A percentile compares a stretch with the other conserved stretches of the same genome.
These are phyloP conservation scores for Acronicta aceris DNA, from an alignment of 2,888 invertebrate species.

Conservation along the genomic window DNA sequence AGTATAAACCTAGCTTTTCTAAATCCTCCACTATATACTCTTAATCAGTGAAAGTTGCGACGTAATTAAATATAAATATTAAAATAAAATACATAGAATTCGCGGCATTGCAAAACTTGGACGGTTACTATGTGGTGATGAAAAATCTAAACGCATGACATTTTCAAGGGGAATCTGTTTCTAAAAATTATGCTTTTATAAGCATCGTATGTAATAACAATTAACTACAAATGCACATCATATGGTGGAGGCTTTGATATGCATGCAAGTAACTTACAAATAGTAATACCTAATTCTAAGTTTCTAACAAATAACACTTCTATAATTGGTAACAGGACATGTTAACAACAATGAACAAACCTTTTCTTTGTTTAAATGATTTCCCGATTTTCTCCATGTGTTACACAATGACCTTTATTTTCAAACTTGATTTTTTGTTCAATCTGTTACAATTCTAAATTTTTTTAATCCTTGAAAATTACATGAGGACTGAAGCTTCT, in stretches of 20 bases:
- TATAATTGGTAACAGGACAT: slow-evolving; percentile 9
- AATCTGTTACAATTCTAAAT: not conserved
- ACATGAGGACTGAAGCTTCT: not conserved
- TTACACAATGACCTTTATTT: no score
- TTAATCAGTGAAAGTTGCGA: not conserved
- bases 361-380: no score
- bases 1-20: no score
- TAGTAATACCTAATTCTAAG: not conserved
- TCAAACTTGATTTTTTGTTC: no score
- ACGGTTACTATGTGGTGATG: not conserved
- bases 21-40: not conserved
- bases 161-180: not conserved
- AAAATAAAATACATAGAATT: slow-evolving; percentile 15
- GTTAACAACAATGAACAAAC: slow-evolving; percentile 1
- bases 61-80: no score
- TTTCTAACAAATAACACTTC: no score
- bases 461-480: not conserved
- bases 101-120: slow-evolving; percentile 24
- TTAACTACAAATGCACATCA: not conserved
- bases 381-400: no score
- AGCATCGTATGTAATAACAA: not conserved
- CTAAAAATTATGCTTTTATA: not conserved
- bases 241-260: not conserved
- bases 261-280: slow-evolving; percentile 11
- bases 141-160: not conserved